Evolutionary conservation across 2,888 invertebrate species (phyloP).

Genomic region (Ornithoptera alexandrae): DNA sequence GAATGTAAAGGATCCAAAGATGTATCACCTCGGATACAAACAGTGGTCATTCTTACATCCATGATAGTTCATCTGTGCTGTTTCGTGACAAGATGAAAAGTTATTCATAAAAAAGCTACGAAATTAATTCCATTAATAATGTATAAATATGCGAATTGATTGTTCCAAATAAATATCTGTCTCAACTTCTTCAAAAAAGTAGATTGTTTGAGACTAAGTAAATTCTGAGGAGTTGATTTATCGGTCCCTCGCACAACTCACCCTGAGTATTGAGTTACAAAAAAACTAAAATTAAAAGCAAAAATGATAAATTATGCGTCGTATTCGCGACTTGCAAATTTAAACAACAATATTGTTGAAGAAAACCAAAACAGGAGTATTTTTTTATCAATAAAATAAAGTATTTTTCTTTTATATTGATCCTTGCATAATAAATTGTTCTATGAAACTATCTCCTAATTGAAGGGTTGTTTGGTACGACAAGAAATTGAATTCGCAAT

Average conservation of each 20-base stretch:
- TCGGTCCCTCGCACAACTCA: neutral
- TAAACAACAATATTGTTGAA: neutral
- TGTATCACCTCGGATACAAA: no score
- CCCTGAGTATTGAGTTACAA: neutral
- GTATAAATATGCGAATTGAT: constrained; percentile 13
- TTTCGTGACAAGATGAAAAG: no score
- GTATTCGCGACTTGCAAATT: neutral
- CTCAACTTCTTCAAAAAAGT: constrained; percentile 17
- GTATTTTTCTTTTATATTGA: no score
- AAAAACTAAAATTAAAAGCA: neutral
- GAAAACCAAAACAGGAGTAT: neutral
- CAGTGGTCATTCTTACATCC: no score
- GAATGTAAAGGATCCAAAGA: no score
- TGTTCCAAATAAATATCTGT: constrained; percentile 21
- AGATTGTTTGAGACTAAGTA: constrained; percentile 7
- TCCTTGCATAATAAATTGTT: no score
- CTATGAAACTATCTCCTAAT: no score
- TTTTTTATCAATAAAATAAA: no score
- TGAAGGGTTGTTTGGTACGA: no score
- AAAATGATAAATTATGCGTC: neutral
- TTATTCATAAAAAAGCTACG: neutral
- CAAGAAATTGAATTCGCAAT: no score
- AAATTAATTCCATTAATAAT: neutral
- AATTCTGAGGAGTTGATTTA: constrained; percentile 17
- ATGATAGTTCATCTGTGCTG: no score